phyloP scores from a whole-genome alignment of 2,113 vertebrate genomes.

The Hippocampus zosterae region DNA sequence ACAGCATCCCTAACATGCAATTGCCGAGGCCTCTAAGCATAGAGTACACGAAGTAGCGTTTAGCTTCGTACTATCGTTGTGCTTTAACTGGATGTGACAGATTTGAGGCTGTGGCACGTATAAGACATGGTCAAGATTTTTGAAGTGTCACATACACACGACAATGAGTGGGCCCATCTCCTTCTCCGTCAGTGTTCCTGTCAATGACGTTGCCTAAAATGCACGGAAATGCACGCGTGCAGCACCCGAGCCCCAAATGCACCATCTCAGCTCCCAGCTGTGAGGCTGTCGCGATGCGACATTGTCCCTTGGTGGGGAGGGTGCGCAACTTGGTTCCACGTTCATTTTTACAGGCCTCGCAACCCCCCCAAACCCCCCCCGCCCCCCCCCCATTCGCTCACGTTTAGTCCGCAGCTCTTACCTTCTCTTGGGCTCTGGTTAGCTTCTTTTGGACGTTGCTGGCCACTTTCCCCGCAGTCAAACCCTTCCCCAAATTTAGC shows the following conservation, averaged over 20 bases:
- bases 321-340: constrained; percentile 40
- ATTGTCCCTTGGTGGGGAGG: constrained; percentile 42
- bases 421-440: constrained; percentile 97
- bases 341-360: constrained; percentile 23
- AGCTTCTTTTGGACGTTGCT: constrained; percentile 97
- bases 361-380: neutral
- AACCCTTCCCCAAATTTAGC: constrained; percentile 92
- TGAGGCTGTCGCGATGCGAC: constrained; percentile 55
- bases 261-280: neutral
- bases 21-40: constrained; percentile 18
- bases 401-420: constrained; percentile 52
- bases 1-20: constrained; percentile 18
- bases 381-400: neutral
- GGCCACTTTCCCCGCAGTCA: constrained; percentile 92
- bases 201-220: neutral
- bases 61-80: neutral
- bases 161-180: neutral
- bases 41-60: neutral
- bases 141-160: neutral
- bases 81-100: neutral
- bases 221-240: neutral
- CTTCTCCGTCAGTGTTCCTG: neutral
- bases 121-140: neutral
- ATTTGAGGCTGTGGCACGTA: neutral
- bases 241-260: neutral